Conservation (phyloP, 2,797 vertebrate genomes). For the Lepilemur ruficaudatus region DNA sequence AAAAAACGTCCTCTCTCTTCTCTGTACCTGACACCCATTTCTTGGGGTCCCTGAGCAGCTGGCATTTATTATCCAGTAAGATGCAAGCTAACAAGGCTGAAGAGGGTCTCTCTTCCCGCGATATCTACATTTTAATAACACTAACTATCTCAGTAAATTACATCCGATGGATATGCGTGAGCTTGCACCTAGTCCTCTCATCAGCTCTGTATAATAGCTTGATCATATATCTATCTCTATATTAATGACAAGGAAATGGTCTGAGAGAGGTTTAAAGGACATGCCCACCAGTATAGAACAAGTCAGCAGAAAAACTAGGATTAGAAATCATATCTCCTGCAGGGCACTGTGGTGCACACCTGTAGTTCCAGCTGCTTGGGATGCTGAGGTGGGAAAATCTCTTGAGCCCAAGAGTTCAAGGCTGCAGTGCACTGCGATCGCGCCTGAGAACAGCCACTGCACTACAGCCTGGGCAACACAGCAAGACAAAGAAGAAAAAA, state of each 20-base stretch:
- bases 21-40: neutral
- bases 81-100: neutral
- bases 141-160: neutral
- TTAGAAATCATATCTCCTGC: neutral
- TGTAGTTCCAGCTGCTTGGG: too few relatives aligned
- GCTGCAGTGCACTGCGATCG: neutral
- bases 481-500: neutral
- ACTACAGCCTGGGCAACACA: neutral
- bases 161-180: neutral
- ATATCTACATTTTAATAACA: conserved; percentile 13
- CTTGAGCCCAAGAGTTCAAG: neutral
- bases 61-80: conserved; percentile 5
- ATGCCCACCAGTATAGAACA: neutral
- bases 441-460: neutral
- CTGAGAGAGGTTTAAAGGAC: neutral
- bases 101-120: neutral
- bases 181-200: neutral
- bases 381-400: neutral
- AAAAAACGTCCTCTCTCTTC: neutral
- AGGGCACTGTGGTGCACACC: neutral
- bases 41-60: neutral
- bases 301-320: neutral
- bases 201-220: neutral
- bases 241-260: neutral
- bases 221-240: neutral